Evolutionary conservation across 1,140 invertebrate species (phyloP).

Genomic region (Monomorium pharaonis): DNA sequence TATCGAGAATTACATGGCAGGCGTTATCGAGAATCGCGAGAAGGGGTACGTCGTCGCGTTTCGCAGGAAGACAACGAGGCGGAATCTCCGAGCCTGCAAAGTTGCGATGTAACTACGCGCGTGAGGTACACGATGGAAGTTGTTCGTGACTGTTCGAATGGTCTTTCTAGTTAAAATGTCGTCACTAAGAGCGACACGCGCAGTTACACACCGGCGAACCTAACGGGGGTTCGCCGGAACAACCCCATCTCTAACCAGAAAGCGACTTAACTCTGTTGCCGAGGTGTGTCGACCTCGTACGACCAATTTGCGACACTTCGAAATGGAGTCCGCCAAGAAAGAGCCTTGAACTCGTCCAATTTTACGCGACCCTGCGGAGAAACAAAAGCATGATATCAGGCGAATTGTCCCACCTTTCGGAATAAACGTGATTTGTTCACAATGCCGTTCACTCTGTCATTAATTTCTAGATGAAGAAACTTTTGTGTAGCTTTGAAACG

Average conservation of each 20-base stretch:
- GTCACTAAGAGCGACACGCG: slow-evolving; percentile 62
- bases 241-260: slow-evolving; percentile 48
- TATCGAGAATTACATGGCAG: background rate
- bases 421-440: background rate
- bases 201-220: slow-evolving; percentile 52
- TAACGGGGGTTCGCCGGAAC: slow-evolving; percentile 18
- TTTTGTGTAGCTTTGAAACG: background rate
- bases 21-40: background rate
- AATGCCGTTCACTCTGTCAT: background rate
- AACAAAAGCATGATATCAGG: background rate
- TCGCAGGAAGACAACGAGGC: slow-evolving; percentile 26
- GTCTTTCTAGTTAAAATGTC: slow-evolving; percentile 68
- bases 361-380: slow-evolving; percentile 19
- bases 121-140: slow-evolving; percentile 56
- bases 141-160: slow-evolving; percentile 63
- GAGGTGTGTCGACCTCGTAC: slow-evolving; percentile 52
- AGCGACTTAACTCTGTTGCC: slow-evolving; percentile 32
- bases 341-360: slow-evolving; percentile 23
- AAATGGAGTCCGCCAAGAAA: slow-evolving; percentile 34
- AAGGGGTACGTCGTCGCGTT: slow-evolving; percentile 7
- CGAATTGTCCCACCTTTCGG: background rate
- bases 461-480: background rate
- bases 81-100: slow-evolving; percentile 1
- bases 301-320: slow-evolving; percentile 57
- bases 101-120: slow-evolving; percentile 34